Evolutionary conservation across 92 coral and sea anemone genomes (phyloP).

Genomic region (Umimayanthus chanpuru): DNA sequence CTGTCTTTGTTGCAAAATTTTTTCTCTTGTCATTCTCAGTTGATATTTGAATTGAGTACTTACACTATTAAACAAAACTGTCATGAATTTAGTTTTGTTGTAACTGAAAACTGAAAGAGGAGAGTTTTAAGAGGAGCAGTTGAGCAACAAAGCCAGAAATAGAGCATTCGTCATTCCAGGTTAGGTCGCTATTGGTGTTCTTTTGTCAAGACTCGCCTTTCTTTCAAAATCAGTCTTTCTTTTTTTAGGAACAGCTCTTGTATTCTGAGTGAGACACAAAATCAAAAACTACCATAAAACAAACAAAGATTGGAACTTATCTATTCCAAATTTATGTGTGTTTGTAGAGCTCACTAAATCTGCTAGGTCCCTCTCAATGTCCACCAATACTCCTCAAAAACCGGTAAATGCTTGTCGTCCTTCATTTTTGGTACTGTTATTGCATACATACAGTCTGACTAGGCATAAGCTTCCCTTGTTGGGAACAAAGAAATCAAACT

Average conservation of each 20-base stretch:
- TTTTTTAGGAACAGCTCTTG: background rate
- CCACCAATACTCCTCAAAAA: background rate
- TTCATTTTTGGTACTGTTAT: conserved; percentile 30
- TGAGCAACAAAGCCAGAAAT: conserved; percentile 16
- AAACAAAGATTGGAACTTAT: background rate
- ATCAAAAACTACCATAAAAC: background rate
- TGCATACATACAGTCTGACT: background rate
- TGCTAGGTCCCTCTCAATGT: conserved; percentile 35
- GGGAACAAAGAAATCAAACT: conserved; percentile 1
- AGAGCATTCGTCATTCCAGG: conserved; percentile 30
- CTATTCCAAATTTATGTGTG: background rate
- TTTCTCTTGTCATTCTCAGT: conserved; percentile 16
- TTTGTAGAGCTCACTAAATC: background rate
- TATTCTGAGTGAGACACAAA: background rate
- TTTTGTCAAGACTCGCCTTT: conserved; percentile 9
- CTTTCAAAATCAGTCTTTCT: background rate
- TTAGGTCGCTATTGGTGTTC: conserved; percentile 30
- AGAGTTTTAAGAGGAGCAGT: conserved; percentile 35
- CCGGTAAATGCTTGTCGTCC: background rate
- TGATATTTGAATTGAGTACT: background rate
- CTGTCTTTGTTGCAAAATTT: conserved; percentile 33
- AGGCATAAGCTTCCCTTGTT: background rate
- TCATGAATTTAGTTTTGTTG: background rate
- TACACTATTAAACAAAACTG: background rate
- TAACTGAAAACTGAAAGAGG: background rate